A percentile compares a stretch with the other conserved stretches of the same genome.
Conservation (phyloP, 1,140 invertebrate species). For the Drosophila ficusphila region DNA sequence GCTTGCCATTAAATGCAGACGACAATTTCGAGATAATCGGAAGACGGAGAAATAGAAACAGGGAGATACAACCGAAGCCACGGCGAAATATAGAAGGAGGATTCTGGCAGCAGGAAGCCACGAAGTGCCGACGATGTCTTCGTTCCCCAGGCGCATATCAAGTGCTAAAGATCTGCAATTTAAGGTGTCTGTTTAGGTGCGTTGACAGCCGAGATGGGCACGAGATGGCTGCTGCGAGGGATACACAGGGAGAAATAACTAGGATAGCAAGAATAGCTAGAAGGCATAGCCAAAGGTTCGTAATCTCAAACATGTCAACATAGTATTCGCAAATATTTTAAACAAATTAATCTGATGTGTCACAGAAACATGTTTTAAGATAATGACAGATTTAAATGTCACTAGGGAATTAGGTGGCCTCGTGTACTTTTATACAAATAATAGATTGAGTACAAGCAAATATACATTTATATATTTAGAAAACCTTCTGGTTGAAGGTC, state of each 20-base stretch:
- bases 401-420: background rate
- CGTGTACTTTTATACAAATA: background rate
- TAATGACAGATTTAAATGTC: background rate
- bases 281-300: background rate
- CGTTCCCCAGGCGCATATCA: slow-evolving; percentile 34
- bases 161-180: slow-evolving; percentile 60
- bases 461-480: background rate
- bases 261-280: background rate
- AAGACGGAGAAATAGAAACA: slow-evolving; percentile 17
- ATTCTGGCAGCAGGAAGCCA: slow-evolving; percentile 27
- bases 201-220: slow-evolving; percentile 50
- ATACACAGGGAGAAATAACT: slow-evolving; percentile 4
- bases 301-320: background rate
- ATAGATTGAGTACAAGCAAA: background rate
- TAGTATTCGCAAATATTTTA: background rate
- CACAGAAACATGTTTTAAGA: background rate
- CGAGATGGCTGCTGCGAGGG: slow-evolving; percentile 24
- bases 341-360: background rate
- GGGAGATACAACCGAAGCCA: slow-evolving; percentile 30
- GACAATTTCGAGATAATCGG: slow-evolving; percentile 61
- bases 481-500: no score
- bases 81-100: background rate
- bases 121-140: slow-evolving; percentile 16
- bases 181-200: slow-evolving; percentile 64
- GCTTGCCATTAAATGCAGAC: slow-evolving; percentile 72